A percentile compares a stretch with the other conserved stretches of the same genome.
phyloP scores from a whole-genome alignment of 2,888 invertebrate species.

The Aleiodes testaceus region DNA sequence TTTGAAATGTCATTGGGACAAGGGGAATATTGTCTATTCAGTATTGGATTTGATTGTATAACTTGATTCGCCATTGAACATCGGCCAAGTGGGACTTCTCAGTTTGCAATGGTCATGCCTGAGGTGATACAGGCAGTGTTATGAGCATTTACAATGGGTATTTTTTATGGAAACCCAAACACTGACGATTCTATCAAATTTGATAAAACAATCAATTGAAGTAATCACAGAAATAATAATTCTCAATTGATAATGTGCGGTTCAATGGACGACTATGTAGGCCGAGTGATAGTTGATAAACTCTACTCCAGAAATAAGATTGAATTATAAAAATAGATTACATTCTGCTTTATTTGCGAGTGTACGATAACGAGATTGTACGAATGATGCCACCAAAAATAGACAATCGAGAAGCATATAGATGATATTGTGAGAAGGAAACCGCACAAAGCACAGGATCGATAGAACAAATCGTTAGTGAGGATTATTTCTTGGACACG shows the following conservation, averaged over 20 bases:
- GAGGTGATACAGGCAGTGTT: not conserved
- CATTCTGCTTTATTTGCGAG: not conserved
- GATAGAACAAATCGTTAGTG: not conserved
- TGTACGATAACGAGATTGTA: constrained; percentile 26
- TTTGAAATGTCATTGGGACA: too few species aligned
- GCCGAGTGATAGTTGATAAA: not conserved
- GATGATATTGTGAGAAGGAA: not conserved
- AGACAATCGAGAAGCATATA: constrained; percentile 6
- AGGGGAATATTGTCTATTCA: not conserved
- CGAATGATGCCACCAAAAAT: constrained; percentile 3
- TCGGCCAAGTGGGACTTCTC: constrained; percentile 19
- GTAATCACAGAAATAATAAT: not conserved
- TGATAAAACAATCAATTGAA: constrained; percentile 1
- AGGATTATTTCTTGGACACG: not conserved
- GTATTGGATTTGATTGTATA: constrained; percentile 1
- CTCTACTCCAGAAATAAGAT: not conserved
- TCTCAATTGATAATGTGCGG: not conserved
- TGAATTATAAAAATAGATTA: not conserved
- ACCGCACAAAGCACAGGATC: constrained; percentile 21
- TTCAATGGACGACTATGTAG: not conserved
- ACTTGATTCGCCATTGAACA: constrained; percentile 10
- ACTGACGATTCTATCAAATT: constrained; percentile 10
- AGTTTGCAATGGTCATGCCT: constrained; percentile 4
- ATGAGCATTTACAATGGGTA: not conserved
- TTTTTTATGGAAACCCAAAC: constrained; percentile 1